A percentile compares a stretch with the other conserved stretches of the same genome.
Evolutionary conservation across 2,113 vertebrate genomes (phyloP).

Genomic region (Heteronetta atricapilla): DNA sequence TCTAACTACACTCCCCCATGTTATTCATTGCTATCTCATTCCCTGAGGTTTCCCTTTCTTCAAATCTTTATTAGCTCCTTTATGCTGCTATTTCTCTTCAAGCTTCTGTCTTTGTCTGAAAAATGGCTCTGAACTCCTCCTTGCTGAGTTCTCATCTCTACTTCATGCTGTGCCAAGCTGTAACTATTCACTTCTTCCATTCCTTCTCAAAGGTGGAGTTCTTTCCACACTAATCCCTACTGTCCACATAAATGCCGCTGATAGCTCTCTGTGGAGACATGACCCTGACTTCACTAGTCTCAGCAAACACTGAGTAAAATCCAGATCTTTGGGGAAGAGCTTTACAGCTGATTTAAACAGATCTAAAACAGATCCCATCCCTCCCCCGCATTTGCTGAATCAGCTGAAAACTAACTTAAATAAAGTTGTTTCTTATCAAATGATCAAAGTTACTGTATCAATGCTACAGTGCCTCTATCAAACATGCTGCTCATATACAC

Average conservation of each 20-base stretch:
- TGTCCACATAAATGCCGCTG: not conserved
- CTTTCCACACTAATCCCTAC: not conserved
- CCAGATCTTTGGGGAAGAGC: not conserved
- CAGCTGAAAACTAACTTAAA: not conserved
- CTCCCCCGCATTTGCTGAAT: not conserved
- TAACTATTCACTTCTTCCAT: not conserved
- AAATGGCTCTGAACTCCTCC: not conserved
- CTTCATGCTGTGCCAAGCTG: not conserved
- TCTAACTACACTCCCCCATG: not conserved
- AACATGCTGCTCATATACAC: accelerated
- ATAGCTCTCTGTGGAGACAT: not conserved
- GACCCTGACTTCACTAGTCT: conserved; percentile 6
- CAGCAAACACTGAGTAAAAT: not conserved
- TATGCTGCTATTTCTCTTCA: not conserved
- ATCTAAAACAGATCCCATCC: not conserved
- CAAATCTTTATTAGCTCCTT: not conserved
- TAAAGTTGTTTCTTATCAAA: not conserved
- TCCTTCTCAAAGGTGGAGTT: not conserved
- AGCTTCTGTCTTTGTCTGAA: not conserved
- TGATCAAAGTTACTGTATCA: not conserved
- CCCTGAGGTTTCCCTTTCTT: not conserved
- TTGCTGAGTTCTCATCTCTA: not conserved
- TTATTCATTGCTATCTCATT: not conserved
- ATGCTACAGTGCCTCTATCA: not conserved
- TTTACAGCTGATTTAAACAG: not conserved